Base-by-base conservation (phyloP, 2,113 vertebrate species). In the Arizona elegans region DNA sequence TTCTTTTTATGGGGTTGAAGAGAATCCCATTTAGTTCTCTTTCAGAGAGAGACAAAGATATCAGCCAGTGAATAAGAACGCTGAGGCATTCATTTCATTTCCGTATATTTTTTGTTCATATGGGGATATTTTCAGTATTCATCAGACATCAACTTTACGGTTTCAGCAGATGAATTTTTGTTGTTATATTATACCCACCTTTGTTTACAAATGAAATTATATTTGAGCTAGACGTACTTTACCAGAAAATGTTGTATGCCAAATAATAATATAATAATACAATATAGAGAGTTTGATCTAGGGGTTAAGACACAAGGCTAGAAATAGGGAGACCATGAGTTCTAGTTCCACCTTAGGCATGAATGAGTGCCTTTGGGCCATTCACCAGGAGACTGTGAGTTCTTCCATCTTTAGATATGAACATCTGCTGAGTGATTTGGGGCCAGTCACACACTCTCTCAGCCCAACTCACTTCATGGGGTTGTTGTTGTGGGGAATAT, bases 1-100 rank as follows among this genome's bases (percentile, higher is more conserved):
- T 90, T 96, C 93, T 91, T n/a, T 23, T 17, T 70, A 89, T 62
- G 95, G 95, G 87, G 94, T 95, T 95, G 96, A 96, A 97, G 88
- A 94, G 81, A 95, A 56, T 95, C 95, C 59, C 24, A 62, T 29
- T 29, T 62, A 29, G 24, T 62, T 62, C 59, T 62, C 94, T 96
- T 95, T 96, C 92, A 93, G 95, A 87, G 59, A 93, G 54, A 50
- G 52, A 85, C 5, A 88, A 91, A 81, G 38, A 81, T 65, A 86
- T 93, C 93, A 89, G 90, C 93, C 65, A 94, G 47, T 95, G 92
- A 3, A 21, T 96, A 94, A 94, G 58, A 70, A 88, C 54, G 65
- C 33, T 33, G 29, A 90, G 11, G 94, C 59, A 94, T 93, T 95
- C 58, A 59, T 56, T 95, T 92, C 38, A 50, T 93, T 92, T 90